These are phyloP conservation scores for Casuarius casuarius DNA, from an alignment of 2,113 vertebrate genomes.

Conservation along the genomic window DNA sequence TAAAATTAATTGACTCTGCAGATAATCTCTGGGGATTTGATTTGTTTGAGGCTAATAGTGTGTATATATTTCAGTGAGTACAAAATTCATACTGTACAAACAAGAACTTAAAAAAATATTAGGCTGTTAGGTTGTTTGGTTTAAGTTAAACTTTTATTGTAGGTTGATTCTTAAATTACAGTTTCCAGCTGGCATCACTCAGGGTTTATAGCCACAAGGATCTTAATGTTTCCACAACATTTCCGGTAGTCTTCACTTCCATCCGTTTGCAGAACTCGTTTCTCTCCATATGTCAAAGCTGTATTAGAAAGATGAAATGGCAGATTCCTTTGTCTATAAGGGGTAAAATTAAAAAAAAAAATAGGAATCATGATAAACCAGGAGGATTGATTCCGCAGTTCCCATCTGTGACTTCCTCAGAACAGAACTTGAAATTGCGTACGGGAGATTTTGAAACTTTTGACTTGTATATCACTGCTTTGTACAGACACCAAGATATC, in stretches of 20 bases:
- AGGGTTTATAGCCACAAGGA: not conserved
- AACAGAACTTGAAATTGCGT: not conserved
- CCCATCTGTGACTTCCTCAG: not conserved
- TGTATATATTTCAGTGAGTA: not conserved
- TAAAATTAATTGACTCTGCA: not conserved
- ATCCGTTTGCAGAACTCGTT: not conserved
- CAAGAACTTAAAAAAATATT: not conserved
- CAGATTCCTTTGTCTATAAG: not conserved
- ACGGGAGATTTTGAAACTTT: not conserved
- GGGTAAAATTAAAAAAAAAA: not conserved
- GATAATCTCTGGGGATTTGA: not conserved
- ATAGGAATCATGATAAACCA: not conserved
- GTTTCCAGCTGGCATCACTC: not conserved
- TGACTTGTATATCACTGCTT: not conserved
- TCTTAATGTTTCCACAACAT: not conserved
- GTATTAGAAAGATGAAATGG: not conserved
- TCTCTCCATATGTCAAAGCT: not conserved
- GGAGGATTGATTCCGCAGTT: not conserved
- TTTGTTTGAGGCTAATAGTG: not conserved
- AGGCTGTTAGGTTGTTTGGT: not conserved
- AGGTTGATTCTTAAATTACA: not conserved
- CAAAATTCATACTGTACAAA: not conserved
- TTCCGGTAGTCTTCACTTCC: not conserved
- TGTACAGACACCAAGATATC: accelerated
- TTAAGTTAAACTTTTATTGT: not conserved